Base-by-base conservation (phyloP, 2,113 vertebrate genomes). In the Pangasianodon gigas region DNA sequence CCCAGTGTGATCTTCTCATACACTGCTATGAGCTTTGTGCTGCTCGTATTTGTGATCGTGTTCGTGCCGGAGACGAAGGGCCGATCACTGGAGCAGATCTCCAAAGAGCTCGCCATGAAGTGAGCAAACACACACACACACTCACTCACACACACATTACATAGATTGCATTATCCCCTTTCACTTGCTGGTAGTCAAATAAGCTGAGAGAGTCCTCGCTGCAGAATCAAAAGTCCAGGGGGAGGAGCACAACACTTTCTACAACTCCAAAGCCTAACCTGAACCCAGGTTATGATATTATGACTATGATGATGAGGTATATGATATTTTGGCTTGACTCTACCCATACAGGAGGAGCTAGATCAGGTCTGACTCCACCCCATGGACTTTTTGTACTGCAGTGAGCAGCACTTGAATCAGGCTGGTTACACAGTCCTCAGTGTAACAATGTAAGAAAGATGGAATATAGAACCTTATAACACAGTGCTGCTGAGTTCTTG, bases 51-150 rank as follows among this genome's bases (percentile, higher is more conserved):
- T 90, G 96, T 99, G 91, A 93, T 97, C 92, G 89, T 97, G 91
- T 97, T 96, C 91, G 95, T 99, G 91, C 98, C 98, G 1, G 97
- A 99, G 94, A 99, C 98, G 0, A 98, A 97, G 92, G 97, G 98
- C 77, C 95, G 95, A 46, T 96, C 97, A 2, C 95, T 99, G 94
- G 98, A 99, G 93, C 97, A 99, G 93, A 99, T 99, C 94, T 99
- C 98, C 6, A 95, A 96, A 95, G 96, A 98, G 88, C 95, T 99
- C 58, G 97, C 97, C 32, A 97, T 97, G 95, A 96, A 96, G 98
- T 99, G 94, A 97, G 96, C 93, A 91, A 19, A 46, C 46, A 77
- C 52, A 82, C 19, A 6, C 48, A 58, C n/a, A 19, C 29, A 37
- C 21, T 86, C 16, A 32, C 80, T 62, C 69, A 46, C 84, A 26